Percentiles rank a stretch among this genome's conserved stretches.
Evolutionary conservation across 2,113 vertebrate genomes (phyloP).

Genomic region (Leptobrachium leishanense): DNA sequence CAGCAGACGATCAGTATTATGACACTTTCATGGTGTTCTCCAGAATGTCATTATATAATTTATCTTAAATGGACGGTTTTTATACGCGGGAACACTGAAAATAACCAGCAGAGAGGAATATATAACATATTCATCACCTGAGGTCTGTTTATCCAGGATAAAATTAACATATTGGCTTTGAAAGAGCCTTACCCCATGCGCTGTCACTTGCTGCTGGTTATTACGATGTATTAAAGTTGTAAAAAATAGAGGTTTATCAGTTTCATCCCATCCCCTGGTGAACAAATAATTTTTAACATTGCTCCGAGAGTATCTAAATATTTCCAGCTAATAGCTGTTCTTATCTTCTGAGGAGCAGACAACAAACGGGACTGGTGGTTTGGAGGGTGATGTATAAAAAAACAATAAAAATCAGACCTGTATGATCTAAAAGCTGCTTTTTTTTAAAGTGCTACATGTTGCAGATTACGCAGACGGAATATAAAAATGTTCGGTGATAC

Average conservation of each 20-base stretch:
- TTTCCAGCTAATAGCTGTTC: slow-evolving; percentile 53
- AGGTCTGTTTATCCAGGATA: slow-evolving; percentile 35
- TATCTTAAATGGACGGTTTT: slow-evolving; percentile 6
- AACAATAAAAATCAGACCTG: slow-evolving; percentile 19
- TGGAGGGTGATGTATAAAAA: slow-evolving; percentile 40
- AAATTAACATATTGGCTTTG: slow-evolving; percentile 47
- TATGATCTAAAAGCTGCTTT: background rate
- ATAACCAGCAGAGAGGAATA: slow-evolving; percentile 24
- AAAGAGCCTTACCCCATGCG: slow-evolving; percentile 49
- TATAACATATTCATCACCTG: slow-evolving; percentile 38
- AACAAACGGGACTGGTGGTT: slow-evolving; percentile 48
- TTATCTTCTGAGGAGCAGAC: slow-evolving; percentile 55
- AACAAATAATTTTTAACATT: slow-evolving; percentile 62
- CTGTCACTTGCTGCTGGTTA: slow-evolving; percentile 23
- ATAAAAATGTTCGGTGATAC: background rate
- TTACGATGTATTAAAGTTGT: slow-evolving; percentile 45
- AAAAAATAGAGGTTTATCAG: slow-evolving; percentile 53
- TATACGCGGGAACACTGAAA: slow-evolving; percentile 16
- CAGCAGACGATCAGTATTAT: slow-evolving; percentile 35
- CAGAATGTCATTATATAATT: slow-evolving; percentile 34
- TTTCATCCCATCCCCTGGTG: slow-evolving; percentile 43
- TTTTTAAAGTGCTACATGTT: background rate
- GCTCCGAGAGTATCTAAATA: slow-evolving; percentile 55
- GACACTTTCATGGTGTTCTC: slow-evolving; percentile 25
- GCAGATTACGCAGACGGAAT: background rate